Evolutionary conservation across 2,888 invertebrate species (phyloP), one percentile per base, ranked within the genome.

Genomic region (Scaptomyza caliginosa): DNA sequence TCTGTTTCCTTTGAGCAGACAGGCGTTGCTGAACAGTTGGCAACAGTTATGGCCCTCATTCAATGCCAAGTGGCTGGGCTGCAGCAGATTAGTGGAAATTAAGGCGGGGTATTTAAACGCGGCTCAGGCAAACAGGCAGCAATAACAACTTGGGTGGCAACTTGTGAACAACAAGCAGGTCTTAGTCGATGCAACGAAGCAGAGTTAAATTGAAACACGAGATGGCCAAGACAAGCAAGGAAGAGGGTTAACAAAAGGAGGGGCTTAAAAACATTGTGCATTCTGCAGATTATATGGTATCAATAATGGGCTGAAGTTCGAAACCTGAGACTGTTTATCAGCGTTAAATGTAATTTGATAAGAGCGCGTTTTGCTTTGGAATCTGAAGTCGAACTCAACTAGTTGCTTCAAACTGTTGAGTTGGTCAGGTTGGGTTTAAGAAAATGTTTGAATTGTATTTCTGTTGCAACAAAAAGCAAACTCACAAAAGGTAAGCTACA

Each of bases 11-110:
- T 34, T 34, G 16, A 40, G 34, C 43, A 26, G 30, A 28, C 43
- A 26, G 30, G 24, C 28, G 62, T 54, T 36, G 45, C 28, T 46
- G 32, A 57, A 51, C 72, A 71, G 60, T 75, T 71, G 73, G 76
- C 76, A 73, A 65, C 76, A 66, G 50, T 60, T 66, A 59, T 17
- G 54, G 72, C 21, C 34, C 67, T 51, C 39, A 39, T 66, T 66
- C 76, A 62, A 74, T 72, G 74, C 68, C 64, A 76, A 74, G 64
- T 60, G 55, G 56, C 34, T n/a, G 43, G 54, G 42, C n/a, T n/a
- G 58, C 21, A 84, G 81, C 87, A 82, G 81, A 82, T 82, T 82
- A 82, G 87, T 73, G 78, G 51, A 74, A 73, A 84, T 77, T 74
- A 86, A 55, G 87, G 75, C 78, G 45, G 65, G 82, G 73, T 67